Evolutionary conservation across 2,888 invertebrate species (phyloP).

Genomic region (Pegoplata infirma): DNA sequence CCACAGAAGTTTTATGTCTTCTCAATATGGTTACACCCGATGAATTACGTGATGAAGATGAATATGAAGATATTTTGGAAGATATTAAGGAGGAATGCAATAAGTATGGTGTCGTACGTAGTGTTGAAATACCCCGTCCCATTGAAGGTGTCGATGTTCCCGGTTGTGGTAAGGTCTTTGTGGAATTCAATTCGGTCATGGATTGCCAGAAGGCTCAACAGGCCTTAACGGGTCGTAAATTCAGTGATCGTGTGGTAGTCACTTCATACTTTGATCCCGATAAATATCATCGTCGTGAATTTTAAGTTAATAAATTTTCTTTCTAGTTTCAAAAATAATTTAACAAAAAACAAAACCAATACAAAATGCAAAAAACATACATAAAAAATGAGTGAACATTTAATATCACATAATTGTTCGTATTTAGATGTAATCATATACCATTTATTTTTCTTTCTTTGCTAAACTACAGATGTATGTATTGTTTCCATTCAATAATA

Average conservation of each 20-base stretch:
- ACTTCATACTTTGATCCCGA: constrained; percentile 99
- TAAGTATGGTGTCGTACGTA: constrained; percentile 96
- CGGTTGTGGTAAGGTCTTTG: constrained; percentile 98
- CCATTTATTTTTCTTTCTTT: not conserved
- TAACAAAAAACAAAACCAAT: constrained; percentile 21
- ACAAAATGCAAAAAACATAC: too few species aligned
- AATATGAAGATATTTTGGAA: constrained; percentile 98
- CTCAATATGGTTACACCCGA: constrained; percentile 98
- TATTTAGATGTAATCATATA: constrained; percentile 28
- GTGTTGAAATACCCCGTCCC: constrained; percentile 96
- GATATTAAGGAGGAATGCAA: constrained; percentile 98
- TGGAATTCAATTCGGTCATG: constrained; percentile 95
- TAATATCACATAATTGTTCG: constrained; percentile 26
- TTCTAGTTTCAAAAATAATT: constrained; percentile 32
- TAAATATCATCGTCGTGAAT: constrained; percentile 97
- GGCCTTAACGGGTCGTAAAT: constrained; percentile 96
- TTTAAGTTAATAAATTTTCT: constrained; percentile 80
- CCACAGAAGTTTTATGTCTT: constrained; percentile 95
- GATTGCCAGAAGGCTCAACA: constrained; percentile 99
- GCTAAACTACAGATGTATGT: not conserved
- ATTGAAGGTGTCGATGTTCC: constrained; percentile 97
- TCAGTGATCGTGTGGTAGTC: constrained; percentile 97
- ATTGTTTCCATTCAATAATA: not conserved
- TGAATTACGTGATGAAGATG: constrained; percentile 96
- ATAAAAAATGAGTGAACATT: constrained; percentile 20